Evolutionary conservation across 2,797 vertebrate species (phyloP), one percentile per base, ranked within the genome.

Genomic region (Gobio occitaniae): DNA sequence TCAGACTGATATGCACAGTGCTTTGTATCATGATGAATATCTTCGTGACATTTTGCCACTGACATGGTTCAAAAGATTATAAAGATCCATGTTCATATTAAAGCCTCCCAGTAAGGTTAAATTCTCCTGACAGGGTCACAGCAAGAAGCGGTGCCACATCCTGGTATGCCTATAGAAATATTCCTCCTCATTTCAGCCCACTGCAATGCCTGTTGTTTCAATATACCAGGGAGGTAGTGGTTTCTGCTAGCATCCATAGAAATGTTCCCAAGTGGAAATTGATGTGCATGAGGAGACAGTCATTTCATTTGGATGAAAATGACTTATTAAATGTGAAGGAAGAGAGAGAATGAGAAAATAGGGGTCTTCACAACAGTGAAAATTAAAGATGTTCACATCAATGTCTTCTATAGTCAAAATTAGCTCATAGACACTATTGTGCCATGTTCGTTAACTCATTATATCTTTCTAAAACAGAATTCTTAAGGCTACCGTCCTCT

Each of bases 301-400:
- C 70, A 83, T 85, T 89, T 85, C 63, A 88, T 88, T 86, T 82
- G 63, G 78, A 65, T 71, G 72, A 80, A 90, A 87, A 86, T 83
- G 9, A 82, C 83, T 70, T 87, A 78, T 84, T 89, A 86, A 89
- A 88, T 25, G 52, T 52, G 85, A 75, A 85, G 68, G 77, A 71
- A 68, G 66, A 75, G 32, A 75, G 71, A 77, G 3, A 75, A 74
- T 41, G 56, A 78, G 78, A 70, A 83, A 68, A 47, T 38, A 6
- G 66, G 21, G 50, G 82, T 47, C 66, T 48, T 59, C 61, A 71
- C 41, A 85, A 36, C 61, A 54, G 61, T 50, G 78, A 79, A 86
- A 88, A 90, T 91, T 80, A 89, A 84, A 89, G 79, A 70, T 65
- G 70, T 11, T 52, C 83, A 81, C 56, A 83, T 87, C 82, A 86